A percentile compares a stretch with the other conserved stretches of the same genome.
These are phyloP conservation scores for Heliconius aoede DNA, from an alignment of 2,888 invertebrate species.

Conservation along the genomic window DNA sequence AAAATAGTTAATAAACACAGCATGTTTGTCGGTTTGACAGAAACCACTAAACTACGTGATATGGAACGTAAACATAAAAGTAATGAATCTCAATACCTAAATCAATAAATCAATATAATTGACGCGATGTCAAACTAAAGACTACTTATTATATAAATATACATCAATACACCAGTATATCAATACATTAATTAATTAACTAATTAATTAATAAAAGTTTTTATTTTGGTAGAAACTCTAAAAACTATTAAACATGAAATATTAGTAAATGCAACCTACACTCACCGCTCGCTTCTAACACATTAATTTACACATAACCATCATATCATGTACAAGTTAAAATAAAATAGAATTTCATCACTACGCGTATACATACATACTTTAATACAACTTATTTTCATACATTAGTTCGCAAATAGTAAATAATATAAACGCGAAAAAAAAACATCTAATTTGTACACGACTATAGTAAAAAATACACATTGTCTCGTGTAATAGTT, in stretches of 20 bases:
- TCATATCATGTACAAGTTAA: constrained; percentile 50
- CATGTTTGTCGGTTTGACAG: constrained; percentile 61
- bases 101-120: constrained; percentile 64
- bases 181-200: not conserved
- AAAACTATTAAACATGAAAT: constrained; percentile 71
- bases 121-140: constrained; percentile 69
- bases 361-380: constrained; percentile 26
- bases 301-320: constrained; percentile 62
- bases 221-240: constrained; percentile 81
- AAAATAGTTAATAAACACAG: constrained; percentile 66
- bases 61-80: constrained; percentile 68
- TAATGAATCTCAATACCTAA: constrained; percentile 62
- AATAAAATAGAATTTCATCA: constrained; percentile 28
- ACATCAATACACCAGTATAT: constrained; percentile 42
- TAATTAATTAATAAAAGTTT: constrained; percentile 54
- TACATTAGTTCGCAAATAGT: constrained; percentile 24
- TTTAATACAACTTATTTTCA: not conserved
- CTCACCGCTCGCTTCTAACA: constrained; percentile 55
- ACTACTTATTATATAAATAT: constrained; percentile 51
- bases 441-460: constrained; percentile 43
- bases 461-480: constrained; percentile 30
- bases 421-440: constrained; percentile 11
- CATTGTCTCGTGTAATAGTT: not conserved
- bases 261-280: constrained; percentile 83
- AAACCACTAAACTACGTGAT: constrained; percentile 62